Conservation (phyloP, 2,888 invertebrate genomes). For the Plebejus melissa region DNA sequence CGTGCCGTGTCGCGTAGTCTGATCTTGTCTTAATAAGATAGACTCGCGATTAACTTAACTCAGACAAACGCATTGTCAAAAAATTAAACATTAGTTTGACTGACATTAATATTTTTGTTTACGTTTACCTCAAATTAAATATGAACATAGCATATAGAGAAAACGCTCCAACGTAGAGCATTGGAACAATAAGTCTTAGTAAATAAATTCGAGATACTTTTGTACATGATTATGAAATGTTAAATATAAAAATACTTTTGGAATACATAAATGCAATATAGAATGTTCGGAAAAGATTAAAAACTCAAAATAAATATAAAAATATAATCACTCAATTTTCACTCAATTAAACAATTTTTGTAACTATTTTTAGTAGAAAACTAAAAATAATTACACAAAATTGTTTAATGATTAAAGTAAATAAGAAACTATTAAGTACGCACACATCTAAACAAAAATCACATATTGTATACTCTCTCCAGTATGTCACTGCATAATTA, state of each 20-base stretch:
- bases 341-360: no score
- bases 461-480: neutral
- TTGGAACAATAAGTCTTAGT: constrained; percentile 1
- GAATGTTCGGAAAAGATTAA: neutral
- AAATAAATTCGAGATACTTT: constrained; percentile 17
- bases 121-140: neutral
- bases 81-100: neutral
- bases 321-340: neutral
- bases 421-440: neutral
- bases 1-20: no score
- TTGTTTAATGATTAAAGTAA: no score
- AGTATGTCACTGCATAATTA: constrained; percentile 5
- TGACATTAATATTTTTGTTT: neutral
- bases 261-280: constrained; percentile 16
- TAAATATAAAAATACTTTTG: constrained; percentile 15
- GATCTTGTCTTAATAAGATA: no score
- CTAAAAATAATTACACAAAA: no score
- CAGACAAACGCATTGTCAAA: neutral
- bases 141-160: neutral
- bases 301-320: constrained; percentile 5
- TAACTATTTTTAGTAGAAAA: no score
- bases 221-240: constrained; percentile 7
- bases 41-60: no score
- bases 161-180: neutral
- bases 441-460: constrained; percentile 3